These are phyloP conservation scores for Aphis craccivora DNA, from an alignment of 1,140 invertebrate genomes.

Conservation along the genomic window DNA sequence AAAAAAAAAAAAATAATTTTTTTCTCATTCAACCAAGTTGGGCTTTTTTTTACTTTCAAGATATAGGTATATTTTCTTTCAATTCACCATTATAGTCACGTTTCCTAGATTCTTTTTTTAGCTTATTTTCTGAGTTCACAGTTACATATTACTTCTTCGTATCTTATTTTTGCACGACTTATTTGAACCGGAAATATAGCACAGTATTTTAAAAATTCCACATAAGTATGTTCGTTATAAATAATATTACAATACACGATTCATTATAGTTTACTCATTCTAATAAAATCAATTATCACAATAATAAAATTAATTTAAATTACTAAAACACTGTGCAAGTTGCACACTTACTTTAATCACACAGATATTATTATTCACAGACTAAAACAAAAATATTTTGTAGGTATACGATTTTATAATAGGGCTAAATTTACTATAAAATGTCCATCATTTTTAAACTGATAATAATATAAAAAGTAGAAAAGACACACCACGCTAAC, in stretches of 20 bases:
- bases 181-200: background rate
- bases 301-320: background rate
- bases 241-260: background rate
- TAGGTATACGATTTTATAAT: too few species aligned
- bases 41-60: background rate
- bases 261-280: background rate
- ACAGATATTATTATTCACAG: too few species aligned
- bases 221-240: background rate
- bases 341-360: too few species aligned
- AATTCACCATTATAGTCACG: background rate
- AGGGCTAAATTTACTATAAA: too few species aligned
- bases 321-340: rapidly evolving
- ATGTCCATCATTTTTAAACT: too few species aligned
- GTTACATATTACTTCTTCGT: background rate
- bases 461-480: too few species aligned
- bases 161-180: background rate
- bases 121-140: background rate
- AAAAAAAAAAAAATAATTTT: background rate
- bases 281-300: background rate
- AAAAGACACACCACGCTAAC: too few species aligned
- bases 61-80: background rate
- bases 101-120: background rate
- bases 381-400: too few species aligned
- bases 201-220: background rate
- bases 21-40: background rate